Evolutionary conservation across 64 coral and sea anemone species (phyloP), one percentile per base, ranked within the genome.

Genomic region (Montipora foliosa): DNA sequence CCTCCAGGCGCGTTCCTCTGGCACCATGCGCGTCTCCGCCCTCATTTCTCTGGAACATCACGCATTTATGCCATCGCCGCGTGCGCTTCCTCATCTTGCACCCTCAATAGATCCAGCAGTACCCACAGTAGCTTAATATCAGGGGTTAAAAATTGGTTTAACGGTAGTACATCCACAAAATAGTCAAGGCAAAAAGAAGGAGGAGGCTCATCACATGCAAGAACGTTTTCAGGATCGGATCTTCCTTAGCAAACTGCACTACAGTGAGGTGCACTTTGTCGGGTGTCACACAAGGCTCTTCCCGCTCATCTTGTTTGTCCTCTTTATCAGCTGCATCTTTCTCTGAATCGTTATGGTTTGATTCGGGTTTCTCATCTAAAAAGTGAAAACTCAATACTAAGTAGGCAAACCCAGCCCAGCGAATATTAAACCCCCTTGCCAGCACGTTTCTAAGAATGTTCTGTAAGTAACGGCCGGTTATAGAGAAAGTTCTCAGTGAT

Each of bases 151-250:
- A 11, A 6, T 4, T 11, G 5, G 5, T 25, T 95, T 66, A 97
- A 15, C 95, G 91, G 24, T 91, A 97, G 76, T 84, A 97, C 45
- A 75, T 66, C 95, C 95, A 97, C 24, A 97, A 50, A 77, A 97
- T 91, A 17, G 87, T 68, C 75, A 97, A 52, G 13, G 68, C 37
- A 55, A 74, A 14, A 3, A 97, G 88, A 62, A 94, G 51, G 24
- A 88, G 4, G 9, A 94, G 4, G 8, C 73, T 97, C 13, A 84
- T 50, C 4, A 81, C 16, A 5, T 92, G 80, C 14, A 97, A 58
- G 29, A 72, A 75, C 88, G 92, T 94, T 51, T 97, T 97, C 1
- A 97, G n/a, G n/a, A 51, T 45, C 0, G 82, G 80, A 9, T 78
- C 75, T 59, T 97, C 95, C 4, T 77, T 88, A 4, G 48, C 51